Base-by-base conservation (phyloP, 1,140 invertebrate genomes). In the Propsilocerus akamusi region DNA sequence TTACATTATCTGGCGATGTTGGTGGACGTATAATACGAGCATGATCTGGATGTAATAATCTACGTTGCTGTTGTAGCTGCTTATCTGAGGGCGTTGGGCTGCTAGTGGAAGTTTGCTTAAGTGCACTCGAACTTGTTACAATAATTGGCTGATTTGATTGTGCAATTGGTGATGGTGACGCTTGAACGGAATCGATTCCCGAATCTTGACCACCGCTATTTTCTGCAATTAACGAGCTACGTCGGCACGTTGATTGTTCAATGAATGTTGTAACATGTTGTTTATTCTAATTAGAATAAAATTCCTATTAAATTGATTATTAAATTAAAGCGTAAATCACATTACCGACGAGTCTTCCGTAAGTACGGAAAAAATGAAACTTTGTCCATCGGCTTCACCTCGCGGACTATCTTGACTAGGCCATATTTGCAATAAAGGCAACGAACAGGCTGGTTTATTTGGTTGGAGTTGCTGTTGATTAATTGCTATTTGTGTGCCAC, bases 121-220 rank as follows among this genome's bases (percentile, higher is more conserved):
- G 41, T 11, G 32, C 26, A 30, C 47, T 47, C 23, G 51, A 41
- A 26, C 48, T 51, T 22, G 32, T 57, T 6, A 58, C 46, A 11
- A 60, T 57, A 5, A 62, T 62, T 22, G 71, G 64, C 48, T 61
- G 59, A 14, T 63, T 65, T 10, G 66, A 60, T 23, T 64, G 56
- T 48, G 68, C 65, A 54, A 70, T 71, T n/a, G 75, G 74, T 50
- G 74, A 76, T 11, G 77, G 77, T 25, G 76, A 79, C 30, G 76
- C 75, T 72, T 80, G 59, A 47, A 76, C 73, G n/a, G 78, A 81
- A 48, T 81, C 78, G 56, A 81, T 82, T 41, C 78, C 78, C 1
- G 73, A 76, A 54, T 77, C 74, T 52, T 65, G 59, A 46, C 49
- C 37, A 10, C 62, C 62, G 10, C 61, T 60, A 47, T 65, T 63